phyloP scores from a whole-genome alignment of 2,797 vertebrate species.

The Chromis chromis region DNA sequence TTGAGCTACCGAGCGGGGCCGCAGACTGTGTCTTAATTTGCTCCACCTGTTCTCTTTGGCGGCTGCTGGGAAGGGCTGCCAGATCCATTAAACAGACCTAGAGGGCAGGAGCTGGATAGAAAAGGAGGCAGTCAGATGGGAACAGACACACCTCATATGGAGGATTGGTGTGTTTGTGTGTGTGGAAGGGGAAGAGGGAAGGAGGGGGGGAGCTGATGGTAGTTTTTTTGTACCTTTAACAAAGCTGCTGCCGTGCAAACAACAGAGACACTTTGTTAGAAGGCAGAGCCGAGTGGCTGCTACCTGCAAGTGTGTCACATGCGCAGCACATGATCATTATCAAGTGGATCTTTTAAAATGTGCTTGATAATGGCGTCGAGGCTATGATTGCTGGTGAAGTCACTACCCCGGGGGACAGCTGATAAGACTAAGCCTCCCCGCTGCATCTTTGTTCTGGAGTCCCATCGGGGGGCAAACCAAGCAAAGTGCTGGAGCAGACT shows the following conservation, averaged over 20 bases:
- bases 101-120: slow-evolving; percentile 86
- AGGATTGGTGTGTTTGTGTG: slow-evolving; percentile 65
- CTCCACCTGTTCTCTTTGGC: slow-evolving; percentile 83
- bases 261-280: slow-evolving; percentile 32
- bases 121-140: slow-evolving; percentile 77
- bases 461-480: slow-evolving; percentile 72
- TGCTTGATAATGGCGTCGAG: slow-evolving; percentile 38
- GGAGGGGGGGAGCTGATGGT: not conserved
- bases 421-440: slow-evolving; percentile 70
- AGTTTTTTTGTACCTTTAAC: slow-evolving; percentile 27
- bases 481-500: slow-evolving; percentile 74
- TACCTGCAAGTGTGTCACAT: slow-evolving; percentile 38
- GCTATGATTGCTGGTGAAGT: slow-evolving; percentile 65
- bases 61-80: slow-evolving; percentile 85
- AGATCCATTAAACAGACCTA: slow-evolving; percentile 90
- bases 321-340: slow-evolving; percentile 49
- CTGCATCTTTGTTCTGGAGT: slow-evolving; percentile 72
- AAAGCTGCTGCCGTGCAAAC: slow-evolving; percentile 52
- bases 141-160: slow-evolving; percentile 77
- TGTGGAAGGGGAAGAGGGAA: not conserved
- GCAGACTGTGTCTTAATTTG: slow-evolving; percentile 87
- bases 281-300: slow-evolving; percentile 13
- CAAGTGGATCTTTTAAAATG: slow-evolving; percentile 55
- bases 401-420: slow-evolving; percentile 58
- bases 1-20: slow-evolving; percentile 75